Evolutionary conservation across 2,113 vertebrate species (phyloP), one percentile per base, ranked within the genome.

Genomic region (Thinocorus orbignyianus): DNA sequence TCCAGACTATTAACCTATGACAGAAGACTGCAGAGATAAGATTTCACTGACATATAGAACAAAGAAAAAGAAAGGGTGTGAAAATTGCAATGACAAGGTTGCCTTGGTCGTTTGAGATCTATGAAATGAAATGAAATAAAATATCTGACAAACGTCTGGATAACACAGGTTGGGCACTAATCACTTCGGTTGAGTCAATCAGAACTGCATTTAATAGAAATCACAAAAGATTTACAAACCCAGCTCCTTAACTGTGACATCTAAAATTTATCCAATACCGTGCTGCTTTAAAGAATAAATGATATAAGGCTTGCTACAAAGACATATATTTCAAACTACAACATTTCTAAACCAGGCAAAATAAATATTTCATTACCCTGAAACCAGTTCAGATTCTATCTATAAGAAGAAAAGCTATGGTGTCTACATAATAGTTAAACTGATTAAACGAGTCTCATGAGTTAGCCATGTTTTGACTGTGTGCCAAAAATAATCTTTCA

Each of bases 1-100:
- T 98, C 97, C 96, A 98, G 97, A 95, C 97, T 98, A 98, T 98
- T 98, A 98, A 97, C 97, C 97, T 98, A 97, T 96, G 97, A 97
- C 95, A 97, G 96, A 96, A 96, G 94, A 98, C 95, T 92, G 93
- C 92, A 94, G 95, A 98, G 97, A 97, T 98, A 98, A 98, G 97
- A 98, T 98, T 98, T 97, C 96, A 95, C 92, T 97, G 97, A 97
- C 97, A 97, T 82, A 97, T 6, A 97, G 95, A 98, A 98, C 97
- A 98, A 98, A 98, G 96, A 86, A 92, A 97, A 97, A 93, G 96
- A 98, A 97, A 96, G 92, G 82, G 97, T 87, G 86, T 96, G 97
- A 97, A 97, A 98, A 98, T 98, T 96, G 98, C 96, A 97, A 98
- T 97, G 96, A 97, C 98, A 98, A 97, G 97, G 97, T 97, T 98